Evolutionary conservation across 64 coral and sea anemone species (phyloP), one percentile per base, ranked within the genome.

Genomic region (Porites lutea): DNA sequence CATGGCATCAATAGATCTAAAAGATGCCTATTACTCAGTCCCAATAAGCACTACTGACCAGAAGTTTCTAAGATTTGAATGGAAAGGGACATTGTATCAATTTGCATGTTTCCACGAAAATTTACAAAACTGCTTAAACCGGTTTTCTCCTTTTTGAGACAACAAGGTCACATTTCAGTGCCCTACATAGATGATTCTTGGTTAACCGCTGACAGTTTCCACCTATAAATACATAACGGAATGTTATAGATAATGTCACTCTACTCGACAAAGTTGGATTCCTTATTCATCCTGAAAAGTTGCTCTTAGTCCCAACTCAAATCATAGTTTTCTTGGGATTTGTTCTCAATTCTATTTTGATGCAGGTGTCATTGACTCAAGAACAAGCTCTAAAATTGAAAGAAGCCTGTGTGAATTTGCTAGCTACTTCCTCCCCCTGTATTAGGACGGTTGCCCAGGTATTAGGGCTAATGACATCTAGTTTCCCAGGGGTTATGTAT

Each of bases 401-500:
- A 87, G 68, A 75, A 54, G 71, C 86, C 1, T 75, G 86, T 59
- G 65, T 74, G 48, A 48, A 88, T 73, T 52, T 73, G 43, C 50
- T 73, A 7, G 84, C 84, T 23, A 87, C 18, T 54, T 21, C 14
- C 64, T 69, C 65, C 73, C 53, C 53, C 5, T 11, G 53, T 55
- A 55, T 55, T 2, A 55, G 53, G 21, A 72, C 80, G 6, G 88
- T 90, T 1, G 88, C 88, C 53, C 60, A 65, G 50, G 72, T 89
- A 50, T 59, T 89, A 27, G 88, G 88, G 37, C 88, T 82, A 6
- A 81, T 90, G 88, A 81, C 89, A 27, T 91, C 77, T 58, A 91
- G 89, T 74, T 91, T 82, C 82, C 77, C 78, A 82, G 78, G 89
- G 27, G 70, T 86, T 19, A 77, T 89, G 72, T 89, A 89, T 77